These are phyloP conservation scores for Cheumatopsyche charites DNA, from an alignment of 1,140 invertebrate species.

Conservation along the genomic window DNA sequence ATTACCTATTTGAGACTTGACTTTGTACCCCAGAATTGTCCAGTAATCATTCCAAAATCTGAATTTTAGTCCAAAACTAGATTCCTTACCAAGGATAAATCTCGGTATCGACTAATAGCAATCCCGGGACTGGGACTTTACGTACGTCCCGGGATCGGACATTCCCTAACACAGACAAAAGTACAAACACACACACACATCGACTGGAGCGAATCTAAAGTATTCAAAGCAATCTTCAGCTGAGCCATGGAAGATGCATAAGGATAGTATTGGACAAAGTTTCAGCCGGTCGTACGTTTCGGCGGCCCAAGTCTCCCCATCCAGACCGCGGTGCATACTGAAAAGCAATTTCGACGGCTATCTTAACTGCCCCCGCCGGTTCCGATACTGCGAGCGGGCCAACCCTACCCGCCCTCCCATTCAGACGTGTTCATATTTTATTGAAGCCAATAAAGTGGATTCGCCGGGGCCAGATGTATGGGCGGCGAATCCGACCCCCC, in stretches of 20 bases:
- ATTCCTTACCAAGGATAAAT: too few species aligned
- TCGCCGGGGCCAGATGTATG: conserved; percentile 53
- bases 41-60: too few species aligned
- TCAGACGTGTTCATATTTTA: conserved; percentile 66
- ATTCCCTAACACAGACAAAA: too few species aligned
- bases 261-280: conserved; percentile 40
- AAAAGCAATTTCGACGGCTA: conserved; percentile 49
- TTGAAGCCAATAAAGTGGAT: conserved; percentile 65
- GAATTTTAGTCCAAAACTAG: too few species aligned
- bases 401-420: conserved; percentile 50
- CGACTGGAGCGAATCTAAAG: conserved; percentile 20
- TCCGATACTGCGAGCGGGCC: conserved; percentile 42
- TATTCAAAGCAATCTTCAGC: conserved; percentile 38
- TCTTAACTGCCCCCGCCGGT: conserved; percentile 54
- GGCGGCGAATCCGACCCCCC: conserved; percentile 30
- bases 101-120: too few species aligned
- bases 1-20: too few species aligned
- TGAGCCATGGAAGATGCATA: conserved; percentile 38
- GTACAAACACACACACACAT: not conserved
- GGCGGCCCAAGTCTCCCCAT: conserved; percentile 1
- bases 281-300: conserved; percentile 27
- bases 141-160: too few species aligned
- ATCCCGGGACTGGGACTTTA: too few species aligned
- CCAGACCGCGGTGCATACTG: conserved; percentile 49
- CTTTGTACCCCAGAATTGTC: too few species aligned